Conservation (phyloP, 2,797 vertebrate species). For the Fistularia tabacaria region DNA sequence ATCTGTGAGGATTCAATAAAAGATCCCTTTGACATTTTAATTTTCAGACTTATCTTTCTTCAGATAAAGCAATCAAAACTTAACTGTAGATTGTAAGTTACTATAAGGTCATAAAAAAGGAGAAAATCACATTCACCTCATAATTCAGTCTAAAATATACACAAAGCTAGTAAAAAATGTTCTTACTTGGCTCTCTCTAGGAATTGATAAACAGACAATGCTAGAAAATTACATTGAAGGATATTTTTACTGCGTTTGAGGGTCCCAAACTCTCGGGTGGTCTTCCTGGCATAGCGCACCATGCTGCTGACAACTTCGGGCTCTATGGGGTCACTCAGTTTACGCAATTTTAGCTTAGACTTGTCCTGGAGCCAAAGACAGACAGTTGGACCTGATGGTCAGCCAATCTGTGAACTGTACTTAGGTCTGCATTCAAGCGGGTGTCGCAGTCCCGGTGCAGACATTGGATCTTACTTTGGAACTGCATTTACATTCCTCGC, state of each 20-base stretch:
- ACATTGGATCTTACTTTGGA: slow-evolving; percentile 74
- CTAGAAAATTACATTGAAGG: slow-evolving; percentile 66
- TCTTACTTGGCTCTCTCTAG: no score
- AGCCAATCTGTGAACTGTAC: no score
- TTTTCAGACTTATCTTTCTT: no score
- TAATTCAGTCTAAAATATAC: no score
- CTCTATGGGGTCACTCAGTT: slow-evolving; percentile 72
- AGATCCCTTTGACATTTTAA: no score
- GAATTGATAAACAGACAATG: no score
- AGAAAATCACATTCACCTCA: no score
- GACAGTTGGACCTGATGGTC: background rate
- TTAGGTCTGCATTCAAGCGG: background rate
- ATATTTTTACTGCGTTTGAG: slow-evolving; percentile 90
- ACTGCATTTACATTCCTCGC: slow-evolving; percentile 82
- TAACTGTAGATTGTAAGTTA: no score
- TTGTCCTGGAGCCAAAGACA: slow-evolving; percentile 78
- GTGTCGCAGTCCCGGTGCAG: background rate
- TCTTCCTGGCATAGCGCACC: slow-evolving; percentile 84
- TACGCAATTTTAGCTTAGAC: slow-evolving; percentile 84
- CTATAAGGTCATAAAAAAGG: no score
- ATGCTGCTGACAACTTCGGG: slow-evolving; percentile 79
- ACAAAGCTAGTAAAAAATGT: no score
- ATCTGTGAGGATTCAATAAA: no score
- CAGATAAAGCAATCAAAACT: no score
- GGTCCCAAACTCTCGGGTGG: slow-evolving; percentile 86